These are phyloP conservation scores for Xanthia icteritia DNA, from an alignment of 2,888 invertebrate species.

Conservation along the genomic window DNA sequence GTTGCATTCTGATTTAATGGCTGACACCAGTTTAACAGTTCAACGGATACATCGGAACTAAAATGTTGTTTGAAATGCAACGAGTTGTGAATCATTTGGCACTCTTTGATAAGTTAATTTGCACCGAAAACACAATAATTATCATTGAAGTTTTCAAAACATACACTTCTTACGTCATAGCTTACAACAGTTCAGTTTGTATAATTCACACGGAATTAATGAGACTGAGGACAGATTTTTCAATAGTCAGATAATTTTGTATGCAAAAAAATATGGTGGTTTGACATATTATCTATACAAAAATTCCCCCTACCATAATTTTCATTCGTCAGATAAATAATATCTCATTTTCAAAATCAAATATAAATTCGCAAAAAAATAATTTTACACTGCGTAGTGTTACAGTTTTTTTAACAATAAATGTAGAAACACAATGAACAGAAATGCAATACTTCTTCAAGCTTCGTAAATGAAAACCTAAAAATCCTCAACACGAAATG, in stretches of 20 bases:
- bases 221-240: not conserved
- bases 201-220: not conserved
- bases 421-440: no score
- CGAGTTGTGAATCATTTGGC: slow-evolving; percentile 11
- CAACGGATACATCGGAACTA: slow-evolving; percentile 17
- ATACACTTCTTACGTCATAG: not conserved
- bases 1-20: slow-evolving; percentile 43
- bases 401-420: not conserved
- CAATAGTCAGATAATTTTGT: not conserved
- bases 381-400: no score
- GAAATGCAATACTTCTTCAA: not conserved
- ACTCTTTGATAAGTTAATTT: slow-evolving; percentile 6
- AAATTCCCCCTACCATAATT: not conserved
- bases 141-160: not conserved
- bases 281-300: not conserved
- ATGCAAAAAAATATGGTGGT: not conserved
- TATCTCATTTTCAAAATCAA: not conserved
- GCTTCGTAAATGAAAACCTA: not conserved
- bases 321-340: not conserved
- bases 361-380: not conserved
- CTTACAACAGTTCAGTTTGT: not conserved
- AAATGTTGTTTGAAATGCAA: slow-evolving; percentile 19
- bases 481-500: not conserved
- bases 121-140: not conserved
- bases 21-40: slow-evolving; percentile 33